phyloP scores from a whole-genome alignment of 1,140 invertebrate species.

The Anastatus disparis region DNA sequence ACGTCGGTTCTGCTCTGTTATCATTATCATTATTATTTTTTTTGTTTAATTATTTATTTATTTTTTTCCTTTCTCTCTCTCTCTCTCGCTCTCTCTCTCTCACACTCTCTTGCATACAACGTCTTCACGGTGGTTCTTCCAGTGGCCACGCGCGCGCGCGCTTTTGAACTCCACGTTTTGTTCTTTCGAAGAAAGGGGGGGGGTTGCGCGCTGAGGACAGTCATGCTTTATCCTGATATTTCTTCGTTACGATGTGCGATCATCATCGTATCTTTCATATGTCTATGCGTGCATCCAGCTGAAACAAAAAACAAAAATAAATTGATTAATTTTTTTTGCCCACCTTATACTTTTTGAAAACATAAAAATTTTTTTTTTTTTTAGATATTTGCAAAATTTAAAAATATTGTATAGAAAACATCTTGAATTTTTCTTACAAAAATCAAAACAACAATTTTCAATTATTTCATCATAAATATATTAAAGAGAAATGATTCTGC shows the following conservation, averaged over 20 bases:
- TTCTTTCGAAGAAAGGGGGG: no score
- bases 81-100: conserved; percentile 15
- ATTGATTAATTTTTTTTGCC: no score
- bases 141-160: neutral
- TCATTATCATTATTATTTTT: neutral
- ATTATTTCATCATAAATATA: no score
- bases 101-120: conserved; percentile 7
- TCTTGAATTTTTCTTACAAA: no score
- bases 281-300: conserved; percentile 47
- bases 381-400: no score
- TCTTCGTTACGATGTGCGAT: conserved; percentile 29
- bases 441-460: no score
- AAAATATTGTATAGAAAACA: no score
- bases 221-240: conserved; percentile 44
- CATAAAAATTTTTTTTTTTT: no score
- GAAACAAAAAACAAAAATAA: conserved; percentile 41
- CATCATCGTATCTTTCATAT: conserved; percentile 28
- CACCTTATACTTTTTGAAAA: no score
- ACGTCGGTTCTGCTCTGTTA: conserved; percentile 45
- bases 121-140: conserved; percentile 6
- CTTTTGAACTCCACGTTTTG: neutral
- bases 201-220: conserved; percentile 40
- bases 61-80: conserved; percentile 8
- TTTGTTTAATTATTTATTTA: conserved; percentile 19
- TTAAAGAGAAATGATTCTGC: no score